Evolutionary conservation across 1,140 invertebrate genomes (phyloP).

Genomic region (Diachasmimorpha longicaudata): DNA sequence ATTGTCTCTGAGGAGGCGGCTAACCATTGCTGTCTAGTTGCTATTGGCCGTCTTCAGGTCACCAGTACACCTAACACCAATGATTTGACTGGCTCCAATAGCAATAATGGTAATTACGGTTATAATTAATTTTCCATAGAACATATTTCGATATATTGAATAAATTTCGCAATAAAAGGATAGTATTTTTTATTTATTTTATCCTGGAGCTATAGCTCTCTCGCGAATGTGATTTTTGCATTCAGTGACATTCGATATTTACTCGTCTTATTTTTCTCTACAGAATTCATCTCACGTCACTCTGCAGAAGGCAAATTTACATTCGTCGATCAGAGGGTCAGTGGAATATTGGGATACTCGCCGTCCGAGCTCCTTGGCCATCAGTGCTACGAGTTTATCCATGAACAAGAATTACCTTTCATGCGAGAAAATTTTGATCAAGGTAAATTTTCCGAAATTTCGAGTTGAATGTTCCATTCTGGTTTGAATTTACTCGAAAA

Average conservation of each 20-base stretch:
- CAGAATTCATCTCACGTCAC: slow-evolving; percentile 95
- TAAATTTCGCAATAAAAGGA: too few species aligned
- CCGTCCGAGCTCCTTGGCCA: slow-evolving; percentile 94
- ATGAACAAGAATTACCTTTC: slow-evolving; percentile 93
- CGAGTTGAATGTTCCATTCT: too few species aligned
- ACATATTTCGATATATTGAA: too few species aligned
- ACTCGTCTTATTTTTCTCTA: slow-evolving; percentile 26
- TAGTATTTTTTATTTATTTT: too few species aligned
- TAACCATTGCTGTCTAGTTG: slow-evolving; percentile 95
- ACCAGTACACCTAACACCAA: slow-evolving; percentile 93
- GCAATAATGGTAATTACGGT: slow-evolving; percentile 66
- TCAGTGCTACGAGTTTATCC: slow-evolving; percentile 95
- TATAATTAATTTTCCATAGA: not conserved
- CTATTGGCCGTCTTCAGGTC: slow-evolving; percentile 95
- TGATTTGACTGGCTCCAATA: slow-evolving; percentile 85
- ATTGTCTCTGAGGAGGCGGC: slow-evolving; percentile 78
- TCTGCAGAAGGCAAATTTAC: slow-evolving; percentile 95
- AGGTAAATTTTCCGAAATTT: slow-evolving; percentile 67
- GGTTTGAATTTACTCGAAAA: too few species aligned
- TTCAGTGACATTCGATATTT: not conserved
- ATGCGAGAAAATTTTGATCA: slow-evolving; percentile 99
- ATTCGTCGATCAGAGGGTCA: slow-evolving; percentile 97
- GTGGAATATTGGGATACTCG: slow-evolving; percentile 88
- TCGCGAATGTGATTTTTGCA: not conserved
- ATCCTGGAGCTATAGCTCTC: too few species aligned